A percentile compares a stretch with the other conserved stretches of the same genome.
Conservation (phyloP, 2,888 invertebrate species). For the Mythimna pallens region DNA sequence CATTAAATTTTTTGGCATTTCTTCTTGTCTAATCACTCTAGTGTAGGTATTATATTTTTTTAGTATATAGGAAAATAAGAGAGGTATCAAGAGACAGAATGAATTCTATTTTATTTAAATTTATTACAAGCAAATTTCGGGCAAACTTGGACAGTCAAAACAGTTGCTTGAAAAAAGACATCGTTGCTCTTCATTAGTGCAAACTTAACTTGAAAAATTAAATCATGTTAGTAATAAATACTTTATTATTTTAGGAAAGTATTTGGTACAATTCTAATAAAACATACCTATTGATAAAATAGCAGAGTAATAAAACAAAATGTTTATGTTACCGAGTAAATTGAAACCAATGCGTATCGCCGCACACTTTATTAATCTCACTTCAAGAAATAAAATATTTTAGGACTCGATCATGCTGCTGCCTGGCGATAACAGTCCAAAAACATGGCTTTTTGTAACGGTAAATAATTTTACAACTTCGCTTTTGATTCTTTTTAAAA, state of each 20-base stretch:
- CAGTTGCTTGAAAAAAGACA: background rate
- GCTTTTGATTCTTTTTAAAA: background rate
- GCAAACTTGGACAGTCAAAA: too few relatives aligned
- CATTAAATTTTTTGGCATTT: too few relatives aligned
- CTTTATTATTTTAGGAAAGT: too few relatives aligned
- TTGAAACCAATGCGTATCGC: conserved; percentile 80
- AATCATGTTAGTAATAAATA: background rate
- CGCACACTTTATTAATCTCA: conserved; percentile 52
- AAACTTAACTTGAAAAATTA: background rate
- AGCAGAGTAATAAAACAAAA: conserved; percentile 57
- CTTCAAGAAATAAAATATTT: conserved; percentile 55
- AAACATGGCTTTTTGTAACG: conserved; percentile 70
- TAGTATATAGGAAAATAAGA: background rate
- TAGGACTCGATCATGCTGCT: conserved; percentile 71
- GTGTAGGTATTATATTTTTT: background rate
- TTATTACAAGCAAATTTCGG: background rate
- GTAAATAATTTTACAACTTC: conserved; percentile 62
- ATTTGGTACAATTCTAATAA: conserved; percentile 29
- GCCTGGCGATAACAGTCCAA: conserved; percentile 63
- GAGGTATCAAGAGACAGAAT: background rate
- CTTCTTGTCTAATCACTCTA: too few relatives aligned
- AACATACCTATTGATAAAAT: conserved; percentile 40
- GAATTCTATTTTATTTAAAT: background rate
- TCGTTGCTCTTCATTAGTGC: background rate
- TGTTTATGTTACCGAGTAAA: conserved; percentile 69